A percentile compares a stretch with the other conserved stretches of the same genome.
These are phyloP conservation scores for Ficedula albicollis DNA, from an alignment of 2,797 vertebrate species.

Conservation along the genomic window DNA sequence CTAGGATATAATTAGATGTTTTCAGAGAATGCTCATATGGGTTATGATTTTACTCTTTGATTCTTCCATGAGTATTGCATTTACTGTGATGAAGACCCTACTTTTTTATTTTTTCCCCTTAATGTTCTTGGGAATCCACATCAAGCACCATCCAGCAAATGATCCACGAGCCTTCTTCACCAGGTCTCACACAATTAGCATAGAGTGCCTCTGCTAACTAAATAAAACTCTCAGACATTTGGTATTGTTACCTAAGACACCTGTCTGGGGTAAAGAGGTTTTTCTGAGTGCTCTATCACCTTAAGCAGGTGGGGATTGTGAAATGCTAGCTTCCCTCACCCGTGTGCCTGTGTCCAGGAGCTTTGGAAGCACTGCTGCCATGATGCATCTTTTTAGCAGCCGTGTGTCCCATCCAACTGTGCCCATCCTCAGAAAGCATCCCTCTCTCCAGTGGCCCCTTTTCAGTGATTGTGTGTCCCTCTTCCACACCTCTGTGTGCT, in stretches of 20 bases:
- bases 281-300: background rate
- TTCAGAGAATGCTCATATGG: background rate
- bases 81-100: background rate
- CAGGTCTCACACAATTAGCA: background rate
- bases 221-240: background rate
- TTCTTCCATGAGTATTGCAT: background rate
- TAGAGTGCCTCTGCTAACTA: background rate
- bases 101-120: background rate
- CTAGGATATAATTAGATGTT: constrained; percentile 9
- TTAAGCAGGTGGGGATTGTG: fast-evolving
- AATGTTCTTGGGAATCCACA: background rate
- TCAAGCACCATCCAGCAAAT: background rate
- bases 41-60: background rate
- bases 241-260: background rate
- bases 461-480: background rate
- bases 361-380: background rate
- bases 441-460: too few species aligned
- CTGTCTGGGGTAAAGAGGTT: background rate
- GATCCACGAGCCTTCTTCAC: background rate
- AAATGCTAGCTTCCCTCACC: background rate
- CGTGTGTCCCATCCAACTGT: background rate
- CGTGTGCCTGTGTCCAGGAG: background rate
- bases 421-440: background rate
- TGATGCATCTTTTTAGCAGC: background rate
- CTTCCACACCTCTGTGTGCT: background rate